These are phyloP conservation scores for Drosophila subpulchrella DNA, from an alignment of 1,140 invertebrate genomes.

Conservation along the genomic window DNA sequence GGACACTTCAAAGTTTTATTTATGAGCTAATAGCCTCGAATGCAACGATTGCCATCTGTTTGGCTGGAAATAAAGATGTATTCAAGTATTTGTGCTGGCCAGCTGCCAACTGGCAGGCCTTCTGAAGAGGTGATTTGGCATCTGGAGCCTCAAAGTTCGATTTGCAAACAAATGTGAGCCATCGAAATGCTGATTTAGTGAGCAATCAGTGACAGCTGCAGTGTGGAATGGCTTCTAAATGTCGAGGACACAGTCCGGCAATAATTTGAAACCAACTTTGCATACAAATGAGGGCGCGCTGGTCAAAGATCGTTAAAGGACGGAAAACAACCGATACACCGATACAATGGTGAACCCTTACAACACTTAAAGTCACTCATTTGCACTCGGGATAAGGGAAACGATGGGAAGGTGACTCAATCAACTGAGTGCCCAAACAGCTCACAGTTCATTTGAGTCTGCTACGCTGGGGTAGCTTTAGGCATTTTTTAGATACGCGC, in stretches of 20 bases:
- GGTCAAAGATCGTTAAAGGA: slow-evolving; percentile 31
- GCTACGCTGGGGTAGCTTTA: slow-evolving; percentile 7
- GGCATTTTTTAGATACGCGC: slow-evolving; percentile 69
- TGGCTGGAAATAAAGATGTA: slow-evolving; percentile 36
- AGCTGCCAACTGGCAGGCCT: slow-evolving; percentile 56
- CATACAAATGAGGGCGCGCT: slow-evolving; percentile 25
- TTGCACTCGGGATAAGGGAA: slow-evolving; percentile 25
- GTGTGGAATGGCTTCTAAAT: slow-evolving; percentile 31
- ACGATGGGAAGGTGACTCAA: slow-evolving; percentile 43
- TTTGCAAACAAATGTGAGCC: slow-evolving; percentile 69
- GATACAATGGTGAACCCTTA: slow-evolving; percentile 35
- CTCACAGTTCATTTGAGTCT: slow-evolving; percentile 72
- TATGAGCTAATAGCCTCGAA: slow-evolving; percentile 51
- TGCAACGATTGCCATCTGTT: slow-evolving; percentile 48
- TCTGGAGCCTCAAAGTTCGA: slow-evolving; percentile 60
- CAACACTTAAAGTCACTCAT: slow-evolving; percentile 41
- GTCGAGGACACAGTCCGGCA: slow-evolving; percentile 21
- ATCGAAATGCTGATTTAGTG: slow-evolving; percentile 72
- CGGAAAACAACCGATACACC: slow-evolving; percentile 20
- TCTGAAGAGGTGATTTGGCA: slow-evolving; percentile 67
- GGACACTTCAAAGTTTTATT: slow-evolving; percentile 43
- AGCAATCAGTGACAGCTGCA: slow-evolving; percentile 78
- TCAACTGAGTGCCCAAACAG: slow-evolving; percentile 69
- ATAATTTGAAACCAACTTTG: slow-evolving; percentile 35
- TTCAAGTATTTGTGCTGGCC: slow-evolving; percentile 56